Percentiles rank a stretch among this genome's conserved stretches.
Conservation (phyloP, 1,140 invertebrate species). For the Portunus trituberculatus region DNA sequence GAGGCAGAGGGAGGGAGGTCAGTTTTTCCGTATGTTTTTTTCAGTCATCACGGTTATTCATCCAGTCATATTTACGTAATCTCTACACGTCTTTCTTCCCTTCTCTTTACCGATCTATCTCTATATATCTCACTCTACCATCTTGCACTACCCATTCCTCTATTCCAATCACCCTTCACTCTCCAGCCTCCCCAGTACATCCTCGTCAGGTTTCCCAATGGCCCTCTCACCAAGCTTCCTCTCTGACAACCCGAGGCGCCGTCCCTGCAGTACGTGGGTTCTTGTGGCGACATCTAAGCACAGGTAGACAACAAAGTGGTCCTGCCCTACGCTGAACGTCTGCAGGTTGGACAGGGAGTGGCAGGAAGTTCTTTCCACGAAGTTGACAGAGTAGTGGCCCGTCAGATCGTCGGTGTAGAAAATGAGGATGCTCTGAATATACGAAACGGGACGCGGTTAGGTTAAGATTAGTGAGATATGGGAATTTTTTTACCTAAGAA, state of each 20-base stretch:
- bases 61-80: too few species aligned
- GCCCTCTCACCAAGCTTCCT: not conserved
- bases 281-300: not conserved
- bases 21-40: not conserved
- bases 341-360: not conserved
- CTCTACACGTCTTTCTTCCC: too few species aligned
- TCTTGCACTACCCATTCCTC: not conserved
- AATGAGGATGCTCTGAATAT: not conserved
- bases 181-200: not conserved
- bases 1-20: not conserved
- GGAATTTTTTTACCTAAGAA: too few species aligned
- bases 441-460: not conserved
- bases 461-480: too few species aligned
- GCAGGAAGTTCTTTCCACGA: not conserved
- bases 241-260: not conserved
- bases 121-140: not conserved
- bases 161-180: not conserved
- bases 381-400: not conserved
- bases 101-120: too few species aligned
- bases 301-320: not conserved
- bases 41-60: too few species aligned
- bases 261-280: not conserved
- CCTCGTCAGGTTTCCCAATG: too few species aligned
- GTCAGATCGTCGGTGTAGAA: not conserved
- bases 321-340: not conserved